phyloP scores from a whole-genome alignment of 2,797 vertebrate genomes.

The Ciconia nigra region DNA sequence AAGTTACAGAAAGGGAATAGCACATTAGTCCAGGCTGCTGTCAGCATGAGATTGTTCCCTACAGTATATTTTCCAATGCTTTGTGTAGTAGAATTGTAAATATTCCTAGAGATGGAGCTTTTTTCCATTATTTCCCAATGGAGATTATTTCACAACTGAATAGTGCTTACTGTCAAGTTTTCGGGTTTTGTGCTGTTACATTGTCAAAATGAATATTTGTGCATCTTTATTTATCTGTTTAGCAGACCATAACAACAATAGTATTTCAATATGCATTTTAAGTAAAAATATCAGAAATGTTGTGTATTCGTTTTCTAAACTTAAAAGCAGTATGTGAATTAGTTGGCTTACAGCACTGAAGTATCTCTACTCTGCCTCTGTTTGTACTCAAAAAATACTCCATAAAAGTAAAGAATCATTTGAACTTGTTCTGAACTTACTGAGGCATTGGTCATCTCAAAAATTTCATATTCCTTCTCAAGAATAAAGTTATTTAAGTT shows the following conservation, averaged over 20 bases:
- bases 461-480: not conserved
- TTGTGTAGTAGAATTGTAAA: not conserved
- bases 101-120: not conserved
- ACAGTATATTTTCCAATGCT: not conserved
- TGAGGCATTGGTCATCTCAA: not conserved
- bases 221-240: not conserved
- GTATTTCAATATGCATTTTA: not conserved
- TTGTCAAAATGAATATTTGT: not conserved
- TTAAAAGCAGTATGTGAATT: not conserved
- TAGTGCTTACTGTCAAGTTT: not conserved
- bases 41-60: not conserved
- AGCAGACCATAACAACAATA: not conserved
- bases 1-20: not conserved
- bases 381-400: not conserved
- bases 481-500: not conserved
- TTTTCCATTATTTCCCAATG: not conserved
- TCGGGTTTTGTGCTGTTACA: not conserved
- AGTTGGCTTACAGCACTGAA: not conserved
- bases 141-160: not conserved
- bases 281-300: not conserved
- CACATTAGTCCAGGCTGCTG: not conserved
- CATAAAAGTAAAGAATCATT: not conserved
- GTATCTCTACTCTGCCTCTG: not conserved
- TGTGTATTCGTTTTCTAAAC: not conserved
- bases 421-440: not conserved